Conservation (phyloP, 2,113 vertebrate species). For the Pedetes capensis region DNA sequence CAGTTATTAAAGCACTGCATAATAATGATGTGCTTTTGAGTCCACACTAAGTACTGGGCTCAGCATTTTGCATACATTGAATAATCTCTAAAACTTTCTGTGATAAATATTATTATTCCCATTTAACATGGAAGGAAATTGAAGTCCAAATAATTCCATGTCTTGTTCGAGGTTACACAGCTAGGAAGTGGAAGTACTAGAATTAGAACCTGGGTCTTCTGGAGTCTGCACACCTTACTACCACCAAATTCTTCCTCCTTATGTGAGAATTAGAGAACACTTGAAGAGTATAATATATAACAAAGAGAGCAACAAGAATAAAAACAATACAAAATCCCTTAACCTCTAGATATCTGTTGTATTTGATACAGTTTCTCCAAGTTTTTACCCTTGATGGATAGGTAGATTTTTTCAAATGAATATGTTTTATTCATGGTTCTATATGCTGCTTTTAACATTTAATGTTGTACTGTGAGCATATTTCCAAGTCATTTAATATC, state of each 20-base stretch:
- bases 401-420: neutral
- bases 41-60: neutral
- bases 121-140: neutral
- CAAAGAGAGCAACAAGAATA: neutral
- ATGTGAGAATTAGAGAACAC: neutral
- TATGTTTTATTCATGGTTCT: neutral
- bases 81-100: neutral
- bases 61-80: neutral
- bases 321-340: neutral
- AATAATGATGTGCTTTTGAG: neutral
- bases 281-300: constrained; percentile 10
- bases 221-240: neutral
- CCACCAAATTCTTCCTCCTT: neutral
- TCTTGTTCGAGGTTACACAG: neutral
- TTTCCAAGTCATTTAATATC: constrained; percentile 43
- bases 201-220: neutral
- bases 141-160: neutral
- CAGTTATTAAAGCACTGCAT: neutral
- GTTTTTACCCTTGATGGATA: neutral
- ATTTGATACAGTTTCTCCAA: neutral
- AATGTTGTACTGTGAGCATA: neutral
- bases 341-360: neutral
- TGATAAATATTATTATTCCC: constrained; percentile 36
- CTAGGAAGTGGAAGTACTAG: neutral
- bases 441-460: constrained; percentile 17